phyloP scores from a whole-genome alignment of 2,113 vertebrate genomes.

The Rhombomys opimus region DNA sequence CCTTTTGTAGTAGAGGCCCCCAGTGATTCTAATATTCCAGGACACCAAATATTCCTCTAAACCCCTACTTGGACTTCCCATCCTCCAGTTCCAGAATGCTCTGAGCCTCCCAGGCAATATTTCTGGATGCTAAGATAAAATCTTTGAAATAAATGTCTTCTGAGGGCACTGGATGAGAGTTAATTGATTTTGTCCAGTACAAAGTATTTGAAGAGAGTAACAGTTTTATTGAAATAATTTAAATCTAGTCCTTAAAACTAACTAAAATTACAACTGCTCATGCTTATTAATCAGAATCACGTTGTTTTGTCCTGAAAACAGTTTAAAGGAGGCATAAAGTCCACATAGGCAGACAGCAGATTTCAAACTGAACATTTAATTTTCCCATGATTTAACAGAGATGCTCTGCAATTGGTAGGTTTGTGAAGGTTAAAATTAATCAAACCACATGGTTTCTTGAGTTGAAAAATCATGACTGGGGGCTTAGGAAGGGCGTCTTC shows the following conservation, averaged over 20 bases:
- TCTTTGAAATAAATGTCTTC: neutral
- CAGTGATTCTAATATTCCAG: neutral
- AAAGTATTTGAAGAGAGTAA: neutral
- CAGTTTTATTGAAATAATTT: conserved; percentile 7
- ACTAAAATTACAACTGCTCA: neutral
- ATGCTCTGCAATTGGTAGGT: conserved; percentile 21
- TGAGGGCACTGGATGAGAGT: neutral
- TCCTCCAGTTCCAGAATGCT: neutral
- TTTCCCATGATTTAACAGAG: conserved; percentile 26
- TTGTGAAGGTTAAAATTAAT: conserved; percentile 55
- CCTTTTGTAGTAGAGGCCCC: neutral
- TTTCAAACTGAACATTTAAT: conserved; percentile 52
- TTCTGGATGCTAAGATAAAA: neutral
- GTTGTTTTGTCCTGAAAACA: conserved; percentile 45
- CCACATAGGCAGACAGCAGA: neutral
- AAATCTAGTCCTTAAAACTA: neutral
- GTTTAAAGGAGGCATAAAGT: neutral
- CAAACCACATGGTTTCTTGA: conserved; percentile 63
- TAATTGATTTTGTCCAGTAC: neutral
- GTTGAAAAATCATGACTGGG: conserved; percentile 57
- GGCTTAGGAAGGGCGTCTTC: conserved; percentile 60
- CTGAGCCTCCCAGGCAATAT: neutral
- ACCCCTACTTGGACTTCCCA: neutral
- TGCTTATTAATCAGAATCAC: conserved; percentile 34
- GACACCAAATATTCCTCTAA: neutral